Base-by-base conservation (phyloP, 2,797 vertebrate species). In the Crax fasciolata region DNA sequence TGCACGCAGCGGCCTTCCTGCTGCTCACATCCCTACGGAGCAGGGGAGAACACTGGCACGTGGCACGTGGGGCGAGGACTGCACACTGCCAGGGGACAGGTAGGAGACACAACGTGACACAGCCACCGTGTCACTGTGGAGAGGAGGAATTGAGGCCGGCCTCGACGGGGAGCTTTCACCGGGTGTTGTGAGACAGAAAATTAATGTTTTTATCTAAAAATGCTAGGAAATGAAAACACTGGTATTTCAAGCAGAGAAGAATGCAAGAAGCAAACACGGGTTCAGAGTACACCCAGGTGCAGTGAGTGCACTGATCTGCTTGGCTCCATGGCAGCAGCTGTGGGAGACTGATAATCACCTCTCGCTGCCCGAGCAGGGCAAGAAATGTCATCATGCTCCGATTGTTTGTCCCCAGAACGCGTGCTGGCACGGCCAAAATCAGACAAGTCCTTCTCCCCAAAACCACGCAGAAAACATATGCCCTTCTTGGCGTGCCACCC, bases 31-130 rank as follows among this genome's bases (percentile, higher is more conserved):
- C n/a, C 1, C 66, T 43, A 3, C 0, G 2, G 24, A 39, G 62
- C 25, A 16, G 48, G 48, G 61, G 32, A 41, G 66, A 81, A 66
- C 1, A 25, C 20, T 18, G 10, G 63, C 84, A 70, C 46, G 51
- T 24, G 76, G 27, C 6, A 1, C 1, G 0, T 2, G 55, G 54
- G 44, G 65, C 58, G 58, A 20, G 70, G 9, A 18, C 5, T 6
- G 54, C 2, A 8, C 7, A 0, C 46, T 72, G 70, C 66, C 58
- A 38, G 48, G 24, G 62, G 38, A 68, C 54, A 39, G 76, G 49
- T 3, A 54, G 70, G 74, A 76, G 59, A 66, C 13, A 39, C 4
- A 2, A 9, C 1, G 41, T 9, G 61, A 27, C 80, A 9, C 0
- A 24, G 18, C 13, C 62, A 24, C 66, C 13, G 9, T 0, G 38